Evolutionary conservation across 2,113 vertebrate genomes (phyloP).

Genomic region (Menidia beryllina): DNA sequence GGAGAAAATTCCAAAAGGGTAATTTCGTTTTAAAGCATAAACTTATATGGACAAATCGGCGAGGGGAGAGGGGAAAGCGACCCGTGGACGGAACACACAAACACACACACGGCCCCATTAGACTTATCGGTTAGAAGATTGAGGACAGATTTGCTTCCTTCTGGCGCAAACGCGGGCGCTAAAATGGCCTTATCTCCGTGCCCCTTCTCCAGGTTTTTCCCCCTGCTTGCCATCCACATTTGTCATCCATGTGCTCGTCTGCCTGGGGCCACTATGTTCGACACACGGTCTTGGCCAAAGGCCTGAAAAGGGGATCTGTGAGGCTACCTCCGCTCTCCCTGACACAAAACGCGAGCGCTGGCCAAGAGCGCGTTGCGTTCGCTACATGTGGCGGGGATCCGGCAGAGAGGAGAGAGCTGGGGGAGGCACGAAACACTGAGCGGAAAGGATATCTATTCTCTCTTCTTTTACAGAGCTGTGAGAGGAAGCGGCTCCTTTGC

Average conservation of each 20-base stretch:
- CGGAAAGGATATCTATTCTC: slow-evolving; percentile 54
- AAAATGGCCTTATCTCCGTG: slow-evolving; percentile 47
- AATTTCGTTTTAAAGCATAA: slow-evolving; percentile 36
- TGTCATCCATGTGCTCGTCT: slow-evolving; percentile 43
- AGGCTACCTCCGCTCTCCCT: slow-evolving; percentile 75
- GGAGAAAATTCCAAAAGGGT: slow-evolving; percentile 44
- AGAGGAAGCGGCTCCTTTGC: slow-evolving; percentile 59
- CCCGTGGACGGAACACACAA: slow-evolving; percentile 60
- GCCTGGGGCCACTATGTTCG: slow-evolving; percentile 62
- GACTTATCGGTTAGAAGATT: slow-evolving; percentile 60
- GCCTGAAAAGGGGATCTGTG: slow-evolving; percentile 77
- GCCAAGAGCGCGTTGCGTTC: slow-evolving; percentile 67
- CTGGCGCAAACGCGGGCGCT: slow-evolving; percentile 70
- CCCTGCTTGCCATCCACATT: slow-evolving; percentile 37
- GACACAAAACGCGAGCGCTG: slow-evolving; percentile 62
- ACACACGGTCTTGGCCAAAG: slow-evolving; percentile 70
- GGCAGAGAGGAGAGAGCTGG: slow-evolving; percentile 55
- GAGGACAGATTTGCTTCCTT: slow-evolving; percentile 69
- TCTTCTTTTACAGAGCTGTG: slow-evolving; percentile 37
- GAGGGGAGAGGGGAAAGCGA: slow-evolving; percentile 53
- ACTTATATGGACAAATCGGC: slow-evolving; percentile 66
- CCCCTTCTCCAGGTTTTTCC: slow-evolving; percentile 38
- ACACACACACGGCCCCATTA: slow-evolving; percentile 64
- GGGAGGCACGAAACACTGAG: slow-evolving; percentile 53
- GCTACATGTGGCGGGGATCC: slow-evolving; percentile 60